These are phyloP conservation scores for Jacana jacana DNA, from an alignment of 2,113 vertebrate genomes.

Conservation along the genomic window DNA sequence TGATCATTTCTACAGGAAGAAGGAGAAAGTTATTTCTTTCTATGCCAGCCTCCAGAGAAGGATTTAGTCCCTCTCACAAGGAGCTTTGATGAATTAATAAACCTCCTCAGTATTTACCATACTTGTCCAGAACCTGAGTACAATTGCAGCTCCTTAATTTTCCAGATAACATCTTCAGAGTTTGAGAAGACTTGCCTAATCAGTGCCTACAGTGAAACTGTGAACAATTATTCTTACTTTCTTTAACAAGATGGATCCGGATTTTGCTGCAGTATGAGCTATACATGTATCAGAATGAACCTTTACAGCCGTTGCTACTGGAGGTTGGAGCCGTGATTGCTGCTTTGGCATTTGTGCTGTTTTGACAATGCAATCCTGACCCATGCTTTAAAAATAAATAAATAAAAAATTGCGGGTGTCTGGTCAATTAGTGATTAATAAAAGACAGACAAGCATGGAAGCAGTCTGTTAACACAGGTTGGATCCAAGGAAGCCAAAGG, in stretches of 20 bases:
- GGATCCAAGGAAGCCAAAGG: not conserved
- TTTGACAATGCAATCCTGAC: not conserved
- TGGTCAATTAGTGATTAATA: not conserved
- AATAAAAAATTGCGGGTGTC: not conserved
- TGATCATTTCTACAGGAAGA: constrained; percentile 8
- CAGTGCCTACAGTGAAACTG: constrained; percentile 27
- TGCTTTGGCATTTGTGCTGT: not conserved
- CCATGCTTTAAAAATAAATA: not conserved
- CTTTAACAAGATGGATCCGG: not conserved
- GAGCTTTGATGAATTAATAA: constrained; percentile 27
- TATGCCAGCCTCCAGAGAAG: not conserved
- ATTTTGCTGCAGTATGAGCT: not conserved
- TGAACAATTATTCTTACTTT: constrained; percentile 27
- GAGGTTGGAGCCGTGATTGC: not conserved
- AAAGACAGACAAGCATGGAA: not conserved
- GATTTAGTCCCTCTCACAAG: not conserved
- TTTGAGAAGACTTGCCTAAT: constrained; percentile 50
- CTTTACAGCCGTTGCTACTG: not conserved
- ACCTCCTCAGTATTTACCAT: constrained; percentile 19
- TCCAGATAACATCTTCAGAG: constrained; percentile 50
- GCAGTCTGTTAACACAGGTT: not conserved
- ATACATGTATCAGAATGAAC: not conserved
- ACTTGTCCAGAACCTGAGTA: constrained; percentile 30
- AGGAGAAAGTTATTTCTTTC: constrained; percentile 9
- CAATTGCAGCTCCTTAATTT: constrained; percentile 19